Evolutionary conservation across 2,888 invertebrate species (phyloP), one percentile per base, ranked within the genome.

Genomic region (Tiphia femorata): DNA sequence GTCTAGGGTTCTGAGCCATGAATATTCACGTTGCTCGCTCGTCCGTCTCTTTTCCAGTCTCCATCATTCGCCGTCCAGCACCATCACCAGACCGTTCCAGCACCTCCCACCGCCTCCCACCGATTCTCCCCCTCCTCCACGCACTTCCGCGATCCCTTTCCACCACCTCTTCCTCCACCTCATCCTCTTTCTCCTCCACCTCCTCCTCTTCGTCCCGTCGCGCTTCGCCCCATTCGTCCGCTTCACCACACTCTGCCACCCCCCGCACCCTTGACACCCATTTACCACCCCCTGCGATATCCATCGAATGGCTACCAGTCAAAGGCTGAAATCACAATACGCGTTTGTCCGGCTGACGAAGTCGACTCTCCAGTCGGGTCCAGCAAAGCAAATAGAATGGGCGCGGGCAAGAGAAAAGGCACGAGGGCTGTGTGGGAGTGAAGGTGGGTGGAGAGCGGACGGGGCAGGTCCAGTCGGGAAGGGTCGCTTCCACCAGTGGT

Each of bases 301-400:
- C 65, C 72, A 70, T 72, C 73, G 75, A 75, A 70, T 67, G 72
- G 67, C 70, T 51, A 67, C 65, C 73, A 66, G 79, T 82, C 81
- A 81, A 82, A 82, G 82, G 79, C 79, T 75, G 73, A 74, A 81
- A 82, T 82, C 81, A 82, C 81, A 82, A 82, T 82, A 80, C 81
- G 79, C 82, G 81, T 82, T 81, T 81, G 81, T 81, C 80, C 80
- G 80, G 79, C 75, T 78, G 80, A 80, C 81, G 80, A 76, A 76
- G 74, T 74, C 72, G 72, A 67, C 70, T 67, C 54, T 64, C 62
- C 65, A 58, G 59, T 51, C 67, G 53, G 61, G 40, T 51, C 51
- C 44, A 52, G 60, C 62, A 76, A 75, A 75, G 79, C 79, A 82
- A 81, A 80, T 80, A 80, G 72, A 67, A 64, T 52, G 68, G 30